Base-by-base conservation (phyloP, 2,888 invertebrate species). In the Beris chalybata region DNA sequence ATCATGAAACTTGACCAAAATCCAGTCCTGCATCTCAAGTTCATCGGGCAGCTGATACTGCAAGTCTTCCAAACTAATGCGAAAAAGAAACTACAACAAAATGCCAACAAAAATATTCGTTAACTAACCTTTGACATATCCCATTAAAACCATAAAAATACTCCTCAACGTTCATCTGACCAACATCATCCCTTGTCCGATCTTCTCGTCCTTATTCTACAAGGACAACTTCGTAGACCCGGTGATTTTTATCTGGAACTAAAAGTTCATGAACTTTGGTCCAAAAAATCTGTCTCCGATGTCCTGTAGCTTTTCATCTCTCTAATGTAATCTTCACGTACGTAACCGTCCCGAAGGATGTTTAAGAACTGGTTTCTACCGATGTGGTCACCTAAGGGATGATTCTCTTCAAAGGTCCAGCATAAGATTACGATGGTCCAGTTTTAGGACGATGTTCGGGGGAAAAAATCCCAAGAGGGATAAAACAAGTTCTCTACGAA, bases 381-480 rank as follows among this genome's bases (percentile, higher is more conserved):
- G 52, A 22, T 5, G 5, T 52, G 15, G 11, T 48, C 15, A 11
- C 5, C 22, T 52, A 9, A 52, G 29, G 15, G 22, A 22, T 13
- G 9, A 22, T 15, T 52, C 15, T 5, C 22, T 2, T 22, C 4
- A 29, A n/a, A 13, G 52, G 52, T 15, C 52, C 52, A 52, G 52
- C 52, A 52, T 52, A 38, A 38, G 38, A 38, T 38, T 38, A 38
- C 52, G 22, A 52, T 11, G 52, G 52, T 52, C 52, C 52, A 52
- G 52, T 52, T 52, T 22, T 52, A 15, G 52, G 52, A 52, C 52
- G 29, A 2, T 22, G 4, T 52, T 22, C 22, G 9, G 15, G 9
- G 22, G 52, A 22, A 52, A 5, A 11, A 15, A 13, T 52, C 5
- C 9, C 52, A 4, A 15, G 15, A 22, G 52, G 52, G 52, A 52